phyloP scores from a whole-genome alignment of 2,797 vertebrate genomes.

The Rhabdophis nuchalis region DNA sequence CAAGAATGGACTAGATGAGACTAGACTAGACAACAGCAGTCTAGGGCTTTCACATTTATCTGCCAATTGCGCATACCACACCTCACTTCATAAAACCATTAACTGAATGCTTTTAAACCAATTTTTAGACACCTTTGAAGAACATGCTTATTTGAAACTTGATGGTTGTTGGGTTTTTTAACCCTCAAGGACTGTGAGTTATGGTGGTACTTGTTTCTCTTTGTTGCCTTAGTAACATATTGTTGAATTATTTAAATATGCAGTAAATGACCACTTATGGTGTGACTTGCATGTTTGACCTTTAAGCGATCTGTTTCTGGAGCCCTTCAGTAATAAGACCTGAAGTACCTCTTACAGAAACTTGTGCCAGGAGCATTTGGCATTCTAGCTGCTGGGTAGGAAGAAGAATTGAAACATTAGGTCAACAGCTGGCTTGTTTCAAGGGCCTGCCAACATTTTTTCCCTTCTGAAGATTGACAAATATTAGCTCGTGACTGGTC shows the following conservation, averaged over 20 bases:
- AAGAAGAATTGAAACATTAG: constrained; percentile 37
- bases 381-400: constrained; percentile 35
- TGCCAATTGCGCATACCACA: neutral
- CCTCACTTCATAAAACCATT: neutral
- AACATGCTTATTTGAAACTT: neutral
- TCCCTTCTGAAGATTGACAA: constrained; percentile 61
- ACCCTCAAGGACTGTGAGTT: neutral
- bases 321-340: neutral
- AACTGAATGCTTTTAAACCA: neutral
- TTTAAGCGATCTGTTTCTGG: neutral
- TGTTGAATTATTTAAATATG: constrained; percentile 39
- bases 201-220: neutral
- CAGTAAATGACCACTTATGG: constrained; percentile 12
- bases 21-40: neutral
- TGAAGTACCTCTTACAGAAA: constrained; percentile 1
- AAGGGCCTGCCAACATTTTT: constrained; percentile 62
- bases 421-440: constrained; percentile 66
- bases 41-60: neutral
- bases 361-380: constrained; percentile 10
- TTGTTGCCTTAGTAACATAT: neutral
- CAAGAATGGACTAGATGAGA: neutral
- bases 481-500: constrained; percentile 58
- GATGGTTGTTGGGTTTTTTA: neutral
- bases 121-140: neutral
- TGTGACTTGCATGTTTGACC: neutral